Conservation (phyloP, 2,113 vertebrate genomes). For the Poeciliopsis occidentalis region DNA sequence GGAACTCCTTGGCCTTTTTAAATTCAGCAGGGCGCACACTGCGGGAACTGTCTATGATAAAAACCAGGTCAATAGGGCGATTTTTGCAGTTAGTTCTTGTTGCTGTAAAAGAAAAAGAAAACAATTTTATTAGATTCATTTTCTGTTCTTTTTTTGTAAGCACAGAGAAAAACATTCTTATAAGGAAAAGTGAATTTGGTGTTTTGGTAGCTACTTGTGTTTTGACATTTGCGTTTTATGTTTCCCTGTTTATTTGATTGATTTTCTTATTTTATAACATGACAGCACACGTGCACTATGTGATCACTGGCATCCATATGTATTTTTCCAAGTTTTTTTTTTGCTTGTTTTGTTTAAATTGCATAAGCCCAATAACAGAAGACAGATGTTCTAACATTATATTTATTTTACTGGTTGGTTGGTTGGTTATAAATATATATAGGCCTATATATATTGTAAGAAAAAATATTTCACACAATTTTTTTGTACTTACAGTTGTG, state of each 20-base stretch:
- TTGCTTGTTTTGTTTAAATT: too few relatives aligned
- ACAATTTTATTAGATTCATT: not conserved
- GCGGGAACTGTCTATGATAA: conserved; percentile 94
- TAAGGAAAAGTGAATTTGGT: too few relatives aligned
- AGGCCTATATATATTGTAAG: too few relatives aligned
- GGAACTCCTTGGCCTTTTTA: conserved; percentile 90
- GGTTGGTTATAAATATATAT: too few relatives aligned
- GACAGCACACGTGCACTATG: not conserved
- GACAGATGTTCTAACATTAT: not conserved
- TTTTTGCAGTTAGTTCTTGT: conserved; percentile 83
- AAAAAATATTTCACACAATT: not conserved
- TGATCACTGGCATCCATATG: not conserved
- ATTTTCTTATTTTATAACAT: not conserved
- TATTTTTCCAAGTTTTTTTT: too few relatives aligned
- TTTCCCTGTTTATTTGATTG: not conserved
- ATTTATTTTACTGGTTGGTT: not conserved
- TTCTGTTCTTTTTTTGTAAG: not conserved
- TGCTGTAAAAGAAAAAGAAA: conserved; percentile 50
- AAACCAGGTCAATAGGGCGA: conserved; percentile 90
- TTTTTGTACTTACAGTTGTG: too few relatives aligned
- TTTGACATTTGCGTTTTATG: not conserved
- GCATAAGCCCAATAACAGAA: not conserved
- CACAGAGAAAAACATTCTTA: not conserved
- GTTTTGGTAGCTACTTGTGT: not conserved
- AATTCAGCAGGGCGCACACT: conserved; percentile 91